Evolutionary conservation across 2,888 invertebrate species (phyloP).

Genomic region (Zelleria hepariella): DNA sequence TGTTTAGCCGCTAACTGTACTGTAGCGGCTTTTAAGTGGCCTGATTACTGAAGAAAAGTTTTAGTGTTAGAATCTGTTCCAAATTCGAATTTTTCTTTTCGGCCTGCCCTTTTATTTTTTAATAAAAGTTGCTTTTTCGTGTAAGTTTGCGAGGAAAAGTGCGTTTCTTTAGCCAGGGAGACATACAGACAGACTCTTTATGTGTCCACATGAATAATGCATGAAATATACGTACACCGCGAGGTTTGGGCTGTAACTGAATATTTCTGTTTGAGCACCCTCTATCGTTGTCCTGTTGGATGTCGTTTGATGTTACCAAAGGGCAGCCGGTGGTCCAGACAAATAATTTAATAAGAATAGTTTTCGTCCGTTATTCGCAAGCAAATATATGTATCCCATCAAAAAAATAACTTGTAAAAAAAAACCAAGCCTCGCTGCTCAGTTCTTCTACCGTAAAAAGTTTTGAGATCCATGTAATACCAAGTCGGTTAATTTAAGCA

Average conservation of each 20-base stretch:
- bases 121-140: background rate
- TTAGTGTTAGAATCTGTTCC: background rate
- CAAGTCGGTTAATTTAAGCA: no score
- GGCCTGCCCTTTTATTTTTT: background rate
- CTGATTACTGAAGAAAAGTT: background rate
- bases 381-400: no score
- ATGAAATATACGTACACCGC: background rate
- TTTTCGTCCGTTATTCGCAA: background rate
- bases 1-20: background rate
- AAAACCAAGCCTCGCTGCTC: no score
- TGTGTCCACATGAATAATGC: slow-evolving; percentile 3
- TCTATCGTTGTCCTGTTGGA: background rate
- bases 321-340: background rate
- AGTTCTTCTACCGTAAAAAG: no score
- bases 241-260: background rate
- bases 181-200: slow-evolving; percentile 1
- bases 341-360: background rate
- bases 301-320: background rate
- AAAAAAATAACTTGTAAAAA: no score
- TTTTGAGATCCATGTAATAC: no score
- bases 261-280: background rate
- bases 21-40: background rate
- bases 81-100: background rate
- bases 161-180: background rate
- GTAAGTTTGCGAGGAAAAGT: background rate